Percentiles rank a stretch among this genome's conserved stretches.
phyloP scores from a whole-genome alignment of 2,113 vertebrate species.

The Pseudopipra pipra region DNA sequence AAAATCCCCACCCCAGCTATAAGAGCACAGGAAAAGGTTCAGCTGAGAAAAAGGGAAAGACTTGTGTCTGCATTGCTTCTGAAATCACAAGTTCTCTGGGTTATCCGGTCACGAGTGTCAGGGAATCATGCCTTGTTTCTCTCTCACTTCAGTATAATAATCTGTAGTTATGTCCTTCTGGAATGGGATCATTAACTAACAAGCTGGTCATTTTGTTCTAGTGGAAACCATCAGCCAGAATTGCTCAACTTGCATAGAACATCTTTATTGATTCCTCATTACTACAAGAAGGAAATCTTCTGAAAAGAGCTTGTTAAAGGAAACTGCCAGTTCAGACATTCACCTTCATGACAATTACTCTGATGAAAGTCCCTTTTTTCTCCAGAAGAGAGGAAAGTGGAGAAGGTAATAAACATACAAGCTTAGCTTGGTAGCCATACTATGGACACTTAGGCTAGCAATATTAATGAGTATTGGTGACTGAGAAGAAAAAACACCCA shows the following conservation, averaged over 20 bases:
- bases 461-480: not conserved
- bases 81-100: not conserved
- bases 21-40: not conserved
- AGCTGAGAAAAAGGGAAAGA: not conserved
- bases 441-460: not conserved
- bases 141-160: not conserved
- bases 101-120: not conserved
- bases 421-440: not conserved
- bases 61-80: not conserved
- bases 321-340: not conserved
- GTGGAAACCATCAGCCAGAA: not conserved
- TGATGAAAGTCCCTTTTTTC: not conserved
- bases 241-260: not conserved
- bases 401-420: not conserved
- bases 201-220: not conserved
- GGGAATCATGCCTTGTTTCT: not conserved
- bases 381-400: not conserved
- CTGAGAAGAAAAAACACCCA: not conserved
- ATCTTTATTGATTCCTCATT: not conserved
- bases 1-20: not conserved
- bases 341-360: not conserved
- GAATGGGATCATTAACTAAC: not conserved
- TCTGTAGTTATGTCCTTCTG: not conserved
- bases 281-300: not conserved
- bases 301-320: not conserved